Conservation (phyloP, 2,797 vertebrate genomes). For the Danio aesculapii region DNA sequence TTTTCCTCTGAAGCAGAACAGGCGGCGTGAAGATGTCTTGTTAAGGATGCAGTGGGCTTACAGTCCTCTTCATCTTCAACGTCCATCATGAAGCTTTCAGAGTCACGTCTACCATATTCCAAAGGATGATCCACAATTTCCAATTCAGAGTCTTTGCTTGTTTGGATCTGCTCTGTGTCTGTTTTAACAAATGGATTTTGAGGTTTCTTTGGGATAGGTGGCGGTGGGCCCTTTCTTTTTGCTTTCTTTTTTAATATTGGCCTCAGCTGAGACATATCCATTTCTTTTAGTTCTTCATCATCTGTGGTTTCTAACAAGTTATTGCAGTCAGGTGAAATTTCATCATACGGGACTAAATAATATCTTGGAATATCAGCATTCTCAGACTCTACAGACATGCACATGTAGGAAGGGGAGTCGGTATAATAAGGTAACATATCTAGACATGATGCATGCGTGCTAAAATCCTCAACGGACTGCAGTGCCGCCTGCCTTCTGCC, state of each 20-base stretch:
- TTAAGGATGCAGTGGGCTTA: slow-evolving; percentile 39
- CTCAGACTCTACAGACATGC: slow-evolving; percentile 64
- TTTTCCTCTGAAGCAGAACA: slow-evolving; percentile 45
- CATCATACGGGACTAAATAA: slow-evolving; percentile 51
- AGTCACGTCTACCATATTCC: slow-evolving; percentile 52
- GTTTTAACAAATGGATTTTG: slow-evolving; percentile 53
- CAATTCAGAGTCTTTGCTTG: slow-evolving; percentile 41
- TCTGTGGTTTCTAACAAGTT: slow-evolving; percentile 65
- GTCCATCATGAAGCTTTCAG: slow-evolving; percentile 45
- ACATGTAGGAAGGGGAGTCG: slow-evolving; percentile 54
- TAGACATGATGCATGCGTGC: slow-evolving; percentile 61
- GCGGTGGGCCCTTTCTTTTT: slow-evolving; percentile 69
- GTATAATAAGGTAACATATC: slow-evolving; percentile 71
- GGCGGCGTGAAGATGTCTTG: slow-evolving; percentile 24
- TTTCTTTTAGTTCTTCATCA: slow-evolving; percentile 61
- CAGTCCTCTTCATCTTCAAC: slow-evolving; percentile 35
- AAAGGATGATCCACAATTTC: slow-evolving; percentile 43
- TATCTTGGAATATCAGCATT: slow-evolving; percentile 57
- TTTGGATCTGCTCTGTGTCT: slow-evolving; percentile 45
- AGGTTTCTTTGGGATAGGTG: slow-evolving; percentile 64
- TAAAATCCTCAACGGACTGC: slow-evolving; percentile 65
- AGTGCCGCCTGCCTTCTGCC: slow-evolving; percentile 77
- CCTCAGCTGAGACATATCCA: slow-evolving; percentile 73
- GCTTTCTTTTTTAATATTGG: slow-evolving; percentile 66
- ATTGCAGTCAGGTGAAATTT: slow-evolving; percentile 70